A percentile compares a stretch with the other conserved stretches of the same genome.
These are phyloP conservation scores for Lates calcarifer DNA, from an alignment of 2,113 vertebrate genomes.

Conservation along the genomic window DNA sequence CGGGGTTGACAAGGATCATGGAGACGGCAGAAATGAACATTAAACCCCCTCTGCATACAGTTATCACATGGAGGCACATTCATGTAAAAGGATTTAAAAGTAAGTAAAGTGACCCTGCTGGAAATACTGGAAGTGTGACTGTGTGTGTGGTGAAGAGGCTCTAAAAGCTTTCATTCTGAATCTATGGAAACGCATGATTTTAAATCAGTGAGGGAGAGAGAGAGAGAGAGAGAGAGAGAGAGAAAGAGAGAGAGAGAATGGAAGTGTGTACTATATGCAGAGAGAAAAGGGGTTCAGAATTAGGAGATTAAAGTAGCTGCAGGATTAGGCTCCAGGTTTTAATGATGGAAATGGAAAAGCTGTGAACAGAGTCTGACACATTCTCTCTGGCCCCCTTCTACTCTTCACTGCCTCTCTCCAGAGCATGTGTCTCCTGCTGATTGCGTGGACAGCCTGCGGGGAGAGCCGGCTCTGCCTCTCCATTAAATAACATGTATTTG, in stretches of 20 bases:
- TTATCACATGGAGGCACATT: constrained; percentile 15
- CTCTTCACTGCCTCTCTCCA: constrained; percentile 50
- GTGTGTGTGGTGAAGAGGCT: constrained; percentile 1
- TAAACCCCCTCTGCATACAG: constrained; percentile 14
- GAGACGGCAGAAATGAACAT: constrained; percentile 6
- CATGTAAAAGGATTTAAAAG: constrained; percentile 52
- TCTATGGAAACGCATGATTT: constrained; percentile 47
- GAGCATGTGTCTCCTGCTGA: constrained; percentile 67
- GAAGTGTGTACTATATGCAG: constrained; percentile 46
- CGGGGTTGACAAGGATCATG: constrained; percentile 33
- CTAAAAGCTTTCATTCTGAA: constrained; percentile 27
- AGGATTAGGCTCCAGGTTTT: constrained; percentile 83
- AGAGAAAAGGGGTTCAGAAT: constrained; percentile 74
- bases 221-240: constrained; percentile 45
- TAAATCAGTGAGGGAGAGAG: constrained; percentile 47
- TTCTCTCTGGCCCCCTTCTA: constrained; percentile 57
- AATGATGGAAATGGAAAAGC: constrained; percentile 83
- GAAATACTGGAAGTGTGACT: constrained; percentile 26
- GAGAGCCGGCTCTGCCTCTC: constrained; percentile 43
- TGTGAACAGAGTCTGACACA: constrained; percentile 64
- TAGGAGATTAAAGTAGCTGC: constrained; percentile 83
- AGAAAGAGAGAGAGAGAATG: constrained; percentile 45
- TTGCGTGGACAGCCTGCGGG: constrained; percentile 51
- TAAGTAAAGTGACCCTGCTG: constrained; percentile 51
- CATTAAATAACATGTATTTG: constrained; percentile 57